Percentiles rank a stretch among this genome's conserved stretches.
Conservation (phyloP, 2,888 invertebrate species). For the Calliscelio sp. region DNA sequence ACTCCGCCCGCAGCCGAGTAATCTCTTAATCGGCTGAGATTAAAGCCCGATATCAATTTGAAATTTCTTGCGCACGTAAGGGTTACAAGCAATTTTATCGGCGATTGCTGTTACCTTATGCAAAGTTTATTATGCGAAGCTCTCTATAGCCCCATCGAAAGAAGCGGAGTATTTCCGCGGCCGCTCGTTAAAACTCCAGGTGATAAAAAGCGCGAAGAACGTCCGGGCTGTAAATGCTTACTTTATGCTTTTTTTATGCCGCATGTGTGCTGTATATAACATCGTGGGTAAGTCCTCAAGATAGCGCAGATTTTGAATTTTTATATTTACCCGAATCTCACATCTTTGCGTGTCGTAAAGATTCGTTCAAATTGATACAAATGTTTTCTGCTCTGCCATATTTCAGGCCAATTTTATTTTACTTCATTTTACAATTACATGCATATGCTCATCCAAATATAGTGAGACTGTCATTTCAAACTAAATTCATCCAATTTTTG, state of each 20-base stretch:
- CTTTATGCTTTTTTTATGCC: conserved; percentile 65
- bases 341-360: conserved; percentile 59
- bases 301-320: conserved; percentile 60
- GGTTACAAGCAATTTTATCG: conserved; percentile 72
- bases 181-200: conserved; percentile 65
- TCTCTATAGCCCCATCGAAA: conserved; percentile 45
- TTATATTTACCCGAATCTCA: conserved; percentile 54
- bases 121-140: conserved; percentile 62
- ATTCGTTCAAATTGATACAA: conserved; percentile 61
- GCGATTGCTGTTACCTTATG: conserved; percentile 66
- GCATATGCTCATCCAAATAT: too few species aligned
- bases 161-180: conserved; percentile 48
- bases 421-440: conserved; percentile 38
- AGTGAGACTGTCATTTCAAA: too few species aligned
- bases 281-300: conserved; percentile 38
- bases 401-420: conserved; percentile 12
- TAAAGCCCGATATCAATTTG: conserved; percentile 73
- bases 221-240: conserved; percentile 64
- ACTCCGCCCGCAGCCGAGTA: conserved; percentile 65
- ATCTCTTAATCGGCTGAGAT: conserved; percentile 74
- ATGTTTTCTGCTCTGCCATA: conserved; percentile 31
- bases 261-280: conserved; percentile 47
- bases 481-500: too few species aligned
- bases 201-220: conserved; percentile 71
- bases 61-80: conserved; percentile 72